A percentile compares a stretch with the other conserved stretches of the same genome.
Conservation (phyloP, 2,888 invertebrate genomes). For the Xestobium rufovillosum region DNA sequence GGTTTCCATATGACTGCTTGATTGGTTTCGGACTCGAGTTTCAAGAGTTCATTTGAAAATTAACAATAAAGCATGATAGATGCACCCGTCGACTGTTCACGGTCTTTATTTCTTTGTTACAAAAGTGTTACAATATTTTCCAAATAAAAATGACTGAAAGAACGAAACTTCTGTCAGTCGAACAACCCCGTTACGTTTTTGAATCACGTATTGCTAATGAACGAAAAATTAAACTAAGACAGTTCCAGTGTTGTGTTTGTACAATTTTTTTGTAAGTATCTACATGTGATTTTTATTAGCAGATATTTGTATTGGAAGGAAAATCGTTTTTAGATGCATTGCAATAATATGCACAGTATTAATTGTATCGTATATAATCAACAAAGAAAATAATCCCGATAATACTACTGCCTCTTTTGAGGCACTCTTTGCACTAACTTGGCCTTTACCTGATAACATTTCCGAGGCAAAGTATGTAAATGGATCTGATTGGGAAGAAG, state of each 20-base stretch:
- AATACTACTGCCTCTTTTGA: no score
- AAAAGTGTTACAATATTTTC: no score
- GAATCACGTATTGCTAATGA: slow-evolving; percentile 45
- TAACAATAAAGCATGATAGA: no score
- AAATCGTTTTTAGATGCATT: slow-evolving; percentile 25
- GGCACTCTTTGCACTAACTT: slow-evolving; percentile 21
- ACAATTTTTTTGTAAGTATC: slow-evolving; percentile 60
- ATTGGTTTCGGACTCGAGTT: no score
- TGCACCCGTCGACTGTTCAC: no score
- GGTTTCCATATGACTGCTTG: no score
- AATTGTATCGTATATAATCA: slow-evolving; percentile 16
- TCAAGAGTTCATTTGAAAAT: no score
- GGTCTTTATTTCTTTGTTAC: no score
- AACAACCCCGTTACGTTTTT: slow-evolving; percentile 49
- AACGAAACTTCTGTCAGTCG: slow-evolving; percentile 45
- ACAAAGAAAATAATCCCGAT: no score
- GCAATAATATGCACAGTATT: slow-evolving; percentile 25
- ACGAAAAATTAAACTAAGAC: slow-evolving; percentile 47
- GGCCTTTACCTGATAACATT: slow-evolving; percentile 25
- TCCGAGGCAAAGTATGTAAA: slow-evolving; percentile 15
- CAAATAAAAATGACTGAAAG: slow-evolving; percentile 45
- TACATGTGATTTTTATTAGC: slow-evolving; percentile 4
- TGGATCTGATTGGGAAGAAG: slow-evolving; percentile 17
- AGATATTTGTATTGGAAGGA: not conserved
- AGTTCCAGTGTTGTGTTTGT: slow-evolving; percentile 67